A percentile compares a stretch with the other conserved stretches of the same genome.
Evolutionary conservation across 1,140 invertebrate species (phyloP).

Genomic region (Eupristina koningsbergeri): DNA sequence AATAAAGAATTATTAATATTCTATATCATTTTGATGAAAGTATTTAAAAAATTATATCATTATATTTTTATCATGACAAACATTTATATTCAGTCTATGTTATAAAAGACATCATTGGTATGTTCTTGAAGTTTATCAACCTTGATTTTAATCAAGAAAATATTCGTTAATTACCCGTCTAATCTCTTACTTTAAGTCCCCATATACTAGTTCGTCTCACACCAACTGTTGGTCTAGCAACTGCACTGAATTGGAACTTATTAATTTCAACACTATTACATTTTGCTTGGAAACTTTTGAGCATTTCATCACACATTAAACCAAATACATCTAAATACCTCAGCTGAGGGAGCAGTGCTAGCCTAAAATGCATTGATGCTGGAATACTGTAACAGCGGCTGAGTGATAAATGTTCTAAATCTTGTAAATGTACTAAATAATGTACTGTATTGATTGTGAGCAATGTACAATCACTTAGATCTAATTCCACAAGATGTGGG

Average conservation of each 20-base stretch:
- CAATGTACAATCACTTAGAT: conserved; percentile 88
- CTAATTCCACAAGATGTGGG: conserved; percentile 84
- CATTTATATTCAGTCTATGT: conserved; percentile 34
- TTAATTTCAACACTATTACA: conserved; percentile 77
- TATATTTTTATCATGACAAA: neutral
- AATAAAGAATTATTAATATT: neutral
- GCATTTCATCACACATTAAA: conserved; percentile 77
- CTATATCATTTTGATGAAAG: conserved; percentile 8
- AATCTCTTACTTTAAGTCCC: conserved; percentile 88
- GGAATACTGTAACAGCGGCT: conserved; percentile 88
- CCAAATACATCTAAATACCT: conserved; percentile 85
- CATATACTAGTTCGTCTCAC: conserved; percentile 89
- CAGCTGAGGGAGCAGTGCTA: conserved; percentile 76
- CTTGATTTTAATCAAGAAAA: neutral
- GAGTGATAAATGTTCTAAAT: conserved; percentile 87
- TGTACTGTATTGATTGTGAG: conserved; percentile 77
- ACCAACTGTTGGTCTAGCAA: conserved; percentile 91
- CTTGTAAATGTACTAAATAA: conserved; percentile 77
- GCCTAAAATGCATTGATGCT: conserved; percentile 72
- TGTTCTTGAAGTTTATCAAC: conserved; percentile 15
- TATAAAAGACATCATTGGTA: conserved; percentile 46
- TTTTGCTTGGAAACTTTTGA: conserved; percentile 75
- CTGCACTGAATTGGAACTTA: conserved; percentile 82
- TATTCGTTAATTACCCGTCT: conserved; percentile 51
- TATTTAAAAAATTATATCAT: neutral